These are phyloP conservation scores for Spodoptera picta DNA, from an alignment of 2,888 invertebrate species.

Conservation along the genomic window DNA sequence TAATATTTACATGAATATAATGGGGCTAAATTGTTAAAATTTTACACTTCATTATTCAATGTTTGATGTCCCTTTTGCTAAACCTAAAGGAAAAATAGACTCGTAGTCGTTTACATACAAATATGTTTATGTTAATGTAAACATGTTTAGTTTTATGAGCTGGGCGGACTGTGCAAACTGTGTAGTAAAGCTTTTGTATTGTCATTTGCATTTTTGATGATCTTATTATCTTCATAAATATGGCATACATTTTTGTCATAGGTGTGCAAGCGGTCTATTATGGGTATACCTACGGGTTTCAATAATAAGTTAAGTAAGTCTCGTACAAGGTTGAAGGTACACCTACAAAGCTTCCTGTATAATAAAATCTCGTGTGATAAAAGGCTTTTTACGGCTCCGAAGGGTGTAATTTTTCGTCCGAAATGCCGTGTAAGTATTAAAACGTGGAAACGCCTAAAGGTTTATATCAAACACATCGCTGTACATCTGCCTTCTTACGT, in stretches of 20 bases:
- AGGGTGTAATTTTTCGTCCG: constrained; percentile 13
- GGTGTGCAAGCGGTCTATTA: too few relatives aligned
- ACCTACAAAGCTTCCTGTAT: constrained; percentile 9
- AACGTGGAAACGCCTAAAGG: neutral
- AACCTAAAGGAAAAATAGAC: neutral
- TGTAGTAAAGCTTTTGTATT: constrained; percentile 4
- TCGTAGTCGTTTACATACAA: neutral
- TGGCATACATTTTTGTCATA: neutral
- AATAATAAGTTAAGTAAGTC: constrained; percentile 12
- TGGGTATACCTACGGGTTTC: neutral
- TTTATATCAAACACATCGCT: neutral
- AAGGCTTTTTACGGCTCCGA: constrained; percentile 23
- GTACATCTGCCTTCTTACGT: too few relatives aligned
- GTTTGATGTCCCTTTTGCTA: neutral
- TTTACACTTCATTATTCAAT: too few relatives aligned
- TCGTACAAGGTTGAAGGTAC: too few relatives aligned
- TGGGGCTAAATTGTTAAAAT: too few relatives aligned
- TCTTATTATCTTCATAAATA: neutral
- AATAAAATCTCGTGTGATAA: constrained; percentile 16
- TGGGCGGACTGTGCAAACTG: neutral
- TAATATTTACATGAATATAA: constrained; percentile 10
- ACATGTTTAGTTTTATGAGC: constrained; percentile 2
- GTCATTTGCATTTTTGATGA: constrained; percentile 7
- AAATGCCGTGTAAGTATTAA: constrained; percentile 6
- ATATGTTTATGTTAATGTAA: neutral